Conservation (phyloP, 2,113 vertebrate species). For the Barbus barbus region DNA sequence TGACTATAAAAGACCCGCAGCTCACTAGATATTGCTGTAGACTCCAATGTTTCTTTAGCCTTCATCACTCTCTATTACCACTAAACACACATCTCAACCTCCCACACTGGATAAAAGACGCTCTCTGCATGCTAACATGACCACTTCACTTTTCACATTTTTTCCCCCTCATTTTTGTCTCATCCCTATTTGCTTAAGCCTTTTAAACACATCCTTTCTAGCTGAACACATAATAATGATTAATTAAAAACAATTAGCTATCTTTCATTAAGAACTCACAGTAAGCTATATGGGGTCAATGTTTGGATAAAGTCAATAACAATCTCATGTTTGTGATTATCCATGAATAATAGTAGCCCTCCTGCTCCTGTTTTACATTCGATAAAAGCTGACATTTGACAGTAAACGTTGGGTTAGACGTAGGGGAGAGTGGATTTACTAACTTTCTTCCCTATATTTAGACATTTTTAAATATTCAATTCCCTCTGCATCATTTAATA, state of each 20-base stretch:
- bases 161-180: not conserved
- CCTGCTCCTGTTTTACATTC: conserved; percentile 9
- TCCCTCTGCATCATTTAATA: not conserved
- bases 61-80: conserved; percentile 32
- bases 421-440: not conserved
- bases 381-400: conserved; percentile 25
- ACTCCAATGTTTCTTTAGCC: not conserved
- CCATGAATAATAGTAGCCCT: not conserved
- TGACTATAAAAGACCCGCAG: too few species aligned
- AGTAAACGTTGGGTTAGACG: not conserved
- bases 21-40: too few species aligned
- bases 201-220: not conserved
- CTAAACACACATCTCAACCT: conserved; percentile 23
- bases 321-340: not conserved
- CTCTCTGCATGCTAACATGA: conserved; percentile 17
- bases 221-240: conserved; percentile 6
- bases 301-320: conserved; percentile 1
- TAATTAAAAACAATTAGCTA: conserved; percentile 12
- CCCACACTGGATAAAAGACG: not conserved
- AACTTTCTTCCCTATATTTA: not conserved
- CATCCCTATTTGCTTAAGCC: not conserved
- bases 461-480: conserved; percentile 44
- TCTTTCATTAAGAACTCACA: not conserved
- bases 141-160: not conserved
- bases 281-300: not conserved